phyloP scores from a whole-genome alignment of 2,888 invertebrate species.

The Plagodis dolabraria region DNA sequence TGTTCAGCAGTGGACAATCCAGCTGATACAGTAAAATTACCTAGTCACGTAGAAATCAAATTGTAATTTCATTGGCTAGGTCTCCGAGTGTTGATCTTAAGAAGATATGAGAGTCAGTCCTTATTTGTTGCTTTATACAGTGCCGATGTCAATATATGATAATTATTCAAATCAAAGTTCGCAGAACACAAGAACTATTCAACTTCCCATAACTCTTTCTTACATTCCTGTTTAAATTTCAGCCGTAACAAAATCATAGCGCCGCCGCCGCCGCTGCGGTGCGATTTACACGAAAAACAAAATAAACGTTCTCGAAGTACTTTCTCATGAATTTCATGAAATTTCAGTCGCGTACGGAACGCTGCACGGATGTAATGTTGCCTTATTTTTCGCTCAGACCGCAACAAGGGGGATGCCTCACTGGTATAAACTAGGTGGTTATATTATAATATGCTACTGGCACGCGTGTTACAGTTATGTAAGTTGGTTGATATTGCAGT shows the following conservation, averaged over 20 bases:
- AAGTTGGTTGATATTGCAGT: too few relatives aligned
- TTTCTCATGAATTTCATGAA: constrained; percentile 42
- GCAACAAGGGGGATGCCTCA: constrained; percentile 4
- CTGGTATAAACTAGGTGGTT: neutral
- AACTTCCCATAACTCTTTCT: neutral
- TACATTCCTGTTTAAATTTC: constrained; percentile 2
- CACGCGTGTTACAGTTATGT: too few relatives aligned
- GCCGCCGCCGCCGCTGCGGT: constrained; percentile 4
- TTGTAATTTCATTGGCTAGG: too few relatives aligned
- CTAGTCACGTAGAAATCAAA: too few relatives aligned
- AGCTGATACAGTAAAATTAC: too few relatives aligned
- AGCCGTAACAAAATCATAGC: constrained; percentile 13
- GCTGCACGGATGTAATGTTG: constrained; percentile 8
- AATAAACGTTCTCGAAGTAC: constrained; percentile 20
- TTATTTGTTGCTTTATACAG: too few relatives aligned
- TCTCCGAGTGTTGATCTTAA: too few relatives aligned
- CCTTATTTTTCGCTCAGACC: constrained; percentile 17
- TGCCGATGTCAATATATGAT: too few relatives aligned
- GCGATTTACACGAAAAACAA: constrained; percentile 17
- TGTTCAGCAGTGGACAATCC: too few relatives aligned
- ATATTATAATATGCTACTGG: neutral
- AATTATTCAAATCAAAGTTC: too few relatives aligned
- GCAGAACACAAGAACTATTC: neutral
- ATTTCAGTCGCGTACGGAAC: constrained; percentile 16
- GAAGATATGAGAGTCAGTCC: too few relatives aligned